These are phyloP conservation scores for Laterallus jamaicensis DNA, from an alignment of 2,113 vertebrate species.

Conservation along the genomic window DNA sequence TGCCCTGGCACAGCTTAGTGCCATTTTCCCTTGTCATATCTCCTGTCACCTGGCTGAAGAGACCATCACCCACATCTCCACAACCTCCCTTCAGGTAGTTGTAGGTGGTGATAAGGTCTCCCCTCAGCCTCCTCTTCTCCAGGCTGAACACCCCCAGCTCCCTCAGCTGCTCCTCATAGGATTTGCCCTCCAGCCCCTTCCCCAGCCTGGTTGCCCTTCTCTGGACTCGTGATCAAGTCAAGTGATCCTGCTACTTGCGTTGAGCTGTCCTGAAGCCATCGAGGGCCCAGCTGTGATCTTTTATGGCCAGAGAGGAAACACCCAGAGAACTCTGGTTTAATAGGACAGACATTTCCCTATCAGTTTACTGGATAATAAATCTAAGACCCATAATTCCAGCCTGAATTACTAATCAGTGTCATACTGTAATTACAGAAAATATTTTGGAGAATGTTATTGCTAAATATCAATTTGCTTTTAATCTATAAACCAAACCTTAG, in stretches of 20 bases:
- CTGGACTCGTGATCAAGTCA: background rate
- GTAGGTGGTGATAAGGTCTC: too few relatives aligned
- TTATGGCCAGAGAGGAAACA: background rate
- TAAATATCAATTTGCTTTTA: constrained; percentile 22
- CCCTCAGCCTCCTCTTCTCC: too few relatives aligned
- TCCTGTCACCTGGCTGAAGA: too few relatives aligned
- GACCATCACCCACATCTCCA: too few relatives aligned
- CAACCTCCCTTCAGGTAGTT: too few relatives aligned
- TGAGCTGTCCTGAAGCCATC: background rate
- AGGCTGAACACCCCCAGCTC: too few relatives aligned
- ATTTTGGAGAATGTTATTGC: background rate
- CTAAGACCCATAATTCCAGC: background rate
- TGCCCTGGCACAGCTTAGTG: too few relatives aligned
- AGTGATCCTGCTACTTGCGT: background rate
- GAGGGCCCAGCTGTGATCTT: background rate
- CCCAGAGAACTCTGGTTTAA: background rate
- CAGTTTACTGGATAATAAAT: background rate
- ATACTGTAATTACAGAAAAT: background rate
- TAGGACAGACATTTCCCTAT: background rate
- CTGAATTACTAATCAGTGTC: background rate
- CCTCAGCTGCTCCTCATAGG: too few relatives aligned
- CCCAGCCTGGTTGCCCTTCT: too few relatives aligned
- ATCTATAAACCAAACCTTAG: background rate
- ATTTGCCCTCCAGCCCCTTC: too few relatives aligned
- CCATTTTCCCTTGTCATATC: too few relatives aligned